These are phyloP conservation scores for Phyllostomus discolor DNA, from an alignment of 2,113 vertebrate genomes.

Conservation along the genomic window DNA sequence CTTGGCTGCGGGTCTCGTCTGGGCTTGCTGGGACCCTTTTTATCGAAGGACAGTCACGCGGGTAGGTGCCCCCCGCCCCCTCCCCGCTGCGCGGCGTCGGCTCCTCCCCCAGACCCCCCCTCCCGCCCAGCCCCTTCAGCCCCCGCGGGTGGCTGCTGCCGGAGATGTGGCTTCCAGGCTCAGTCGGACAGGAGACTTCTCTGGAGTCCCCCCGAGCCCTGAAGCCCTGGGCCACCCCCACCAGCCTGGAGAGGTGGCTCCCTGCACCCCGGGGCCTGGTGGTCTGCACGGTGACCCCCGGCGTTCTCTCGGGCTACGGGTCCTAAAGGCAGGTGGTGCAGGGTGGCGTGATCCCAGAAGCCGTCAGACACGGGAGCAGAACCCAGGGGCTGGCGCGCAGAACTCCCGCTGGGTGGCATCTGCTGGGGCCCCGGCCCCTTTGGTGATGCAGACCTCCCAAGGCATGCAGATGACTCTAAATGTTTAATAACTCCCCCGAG, in stretches of 20 bases:
- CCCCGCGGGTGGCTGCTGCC: constrained; percentile 28
- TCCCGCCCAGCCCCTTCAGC: background rate
- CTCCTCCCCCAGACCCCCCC: background rate
- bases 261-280: background rate
- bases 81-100: background rate
- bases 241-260: background rate
- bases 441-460: accelerated
- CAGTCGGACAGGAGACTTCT: background rate
- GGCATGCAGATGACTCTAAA: background rate
- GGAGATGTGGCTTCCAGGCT: constrained; percentile 54
- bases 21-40: constrained; percentile 47
- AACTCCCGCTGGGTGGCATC: accelerated
- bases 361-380: background rate
- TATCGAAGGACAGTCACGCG: constrained; percentile 40
- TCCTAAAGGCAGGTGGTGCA: background rate
- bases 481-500: background rate
- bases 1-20: constrained; percentile 61
- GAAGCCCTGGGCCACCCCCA: background rate
- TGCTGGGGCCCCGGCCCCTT: background rate
- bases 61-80: constrained; percentile 24
- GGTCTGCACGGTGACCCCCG: accelerated
- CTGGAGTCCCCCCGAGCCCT: constrained; percentile 51
- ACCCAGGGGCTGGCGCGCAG: accelerated
- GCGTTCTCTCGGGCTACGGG: background rate
- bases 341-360: accelerated